A percentile compares a stretch with the other conserved stretches of the same genome.
phyloP scores from a whole-genome alignment of 2,113 vertebrate genomes.

The Odocoileus hemionus region DNA sequence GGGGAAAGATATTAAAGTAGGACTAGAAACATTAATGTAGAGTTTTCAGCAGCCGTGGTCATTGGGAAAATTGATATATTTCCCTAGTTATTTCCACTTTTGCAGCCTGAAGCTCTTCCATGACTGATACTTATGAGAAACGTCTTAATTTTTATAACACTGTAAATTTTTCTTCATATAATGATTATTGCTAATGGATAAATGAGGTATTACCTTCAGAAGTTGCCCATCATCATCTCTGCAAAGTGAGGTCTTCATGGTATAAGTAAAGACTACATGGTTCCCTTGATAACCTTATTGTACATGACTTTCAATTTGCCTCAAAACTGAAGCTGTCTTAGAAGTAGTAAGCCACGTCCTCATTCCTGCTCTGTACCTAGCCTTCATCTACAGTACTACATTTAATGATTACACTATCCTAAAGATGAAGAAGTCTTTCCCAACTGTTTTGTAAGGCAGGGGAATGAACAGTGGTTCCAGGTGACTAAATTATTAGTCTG shows the following conservation, averaged over 20 bases:
- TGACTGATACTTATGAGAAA: conserved; percentile 67
- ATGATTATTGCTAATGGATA: conserved; percentile 44
- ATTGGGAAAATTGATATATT: conserved; percentile 87
- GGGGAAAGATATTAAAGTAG: conserved; percentile 82
- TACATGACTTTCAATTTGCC: neutral
- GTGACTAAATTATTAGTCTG: neutral
- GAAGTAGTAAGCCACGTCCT: neutral
- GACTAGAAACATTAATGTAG: conserved; percentile 84
- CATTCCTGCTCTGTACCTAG: fast-evolving
- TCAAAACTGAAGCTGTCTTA: neutral
- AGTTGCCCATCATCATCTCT: neutral
- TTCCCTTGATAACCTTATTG: conserved; percentile 39
- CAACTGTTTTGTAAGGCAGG: neutral
- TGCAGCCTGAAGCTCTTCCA: conserved; percentile 82
- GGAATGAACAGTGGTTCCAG: neutral
- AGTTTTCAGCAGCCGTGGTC: conserved; percentile 87
- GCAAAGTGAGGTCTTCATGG: conserved; percentile 8
- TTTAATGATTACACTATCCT: neutral
- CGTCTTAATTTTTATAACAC: conserved; percentile 60
- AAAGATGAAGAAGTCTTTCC: neutral
- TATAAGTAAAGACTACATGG: neutral
- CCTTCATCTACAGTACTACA: neutral
- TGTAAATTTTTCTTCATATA: conserved; percentile 51
- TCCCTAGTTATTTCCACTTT: conserved; percentile 78
- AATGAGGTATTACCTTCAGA: conserved; percentile 40